Base-by-base conservation (phyloP, 2,888 invertebrate genomes). In the Drosophila testacea region DNA sequence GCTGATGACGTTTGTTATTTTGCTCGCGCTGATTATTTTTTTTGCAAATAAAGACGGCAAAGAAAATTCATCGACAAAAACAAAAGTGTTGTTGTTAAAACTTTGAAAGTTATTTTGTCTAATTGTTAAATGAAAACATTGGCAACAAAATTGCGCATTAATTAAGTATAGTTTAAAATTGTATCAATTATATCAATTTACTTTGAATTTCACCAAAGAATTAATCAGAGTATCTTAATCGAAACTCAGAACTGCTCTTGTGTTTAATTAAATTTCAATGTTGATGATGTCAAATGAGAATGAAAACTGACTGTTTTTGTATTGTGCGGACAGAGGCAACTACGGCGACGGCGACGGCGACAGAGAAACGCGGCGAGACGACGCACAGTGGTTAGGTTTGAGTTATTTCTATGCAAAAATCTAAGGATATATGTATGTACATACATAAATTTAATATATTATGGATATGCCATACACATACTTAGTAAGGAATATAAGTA, bases 261-360 rank as follows among this genome's bases (percentile, higher is more conserved):
- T 74, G 65, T 79, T 79, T 83, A 81, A 88, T 88, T 86, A 64
- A 88, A 77, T 86, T 84, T 80, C 81, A 83, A 83, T 87, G 89
- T 80, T 87, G 89, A 88, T 90, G 89, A 90, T 90, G 90, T 89
- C 90, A 89, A 90, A 90, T 88, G 83, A 89, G 85, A 86, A 86
- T 87, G 81, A 87, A 86, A 88, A 86, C 87, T 87, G 86, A 83
- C 82, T 84, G 86, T 79, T 84, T 84, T 78, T 79, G 73, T 79
- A 73, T 73, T 80, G 66, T 82, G 67, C 69, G 78, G 63, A 69
- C 67, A 74, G 82, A 77, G 66, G 70, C 77, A 61, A 65, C 72
- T 70, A 60, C 77, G 44, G 44, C 76, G 51, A 59, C 68, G 56
- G 50, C 71, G 55, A 73, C 77, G 48, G 54, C 67, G 34, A 28